Evolutionary conservation across 2,888 invertebrate species (phyloP), one percentile per base, ranked within the genome.

Genomic region (Brachylomia viminalis): DNA sequence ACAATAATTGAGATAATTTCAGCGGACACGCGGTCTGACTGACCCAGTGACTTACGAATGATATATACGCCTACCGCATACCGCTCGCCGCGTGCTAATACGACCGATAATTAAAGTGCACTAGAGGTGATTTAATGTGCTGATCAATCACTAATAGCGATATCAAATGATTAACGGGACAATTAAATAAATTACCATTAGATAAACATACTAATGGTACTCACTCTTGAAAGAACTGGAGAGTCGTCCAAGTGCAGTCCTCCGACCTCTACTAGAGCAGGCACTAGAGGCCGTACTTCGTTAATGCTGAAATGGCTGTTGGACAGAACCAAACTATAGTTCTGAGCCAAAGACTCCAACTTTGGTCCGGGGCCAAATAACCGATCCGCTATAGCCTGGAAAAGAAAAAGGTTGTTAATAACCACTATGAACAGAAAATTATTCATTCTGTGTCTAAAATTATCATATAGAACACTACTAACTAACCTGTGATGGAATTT

Each of bases 251-350:
- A 91, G 88, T 97, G 97, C 62, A 97, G 86, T 11, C 97, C 97
- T 38, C 97, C 97, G 15, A 97, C 96, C 93, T 97, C 97, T 20
- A 97, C 93, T 58, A 97, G 86, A 73, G 96, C 94, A 1, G 97
- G 97, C 2, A 97, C 96, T 38, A 96, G 84, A 0, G 97, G 97
- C n/a, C 97, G 93, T 17, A 97, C 96, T 89, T 96, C 95, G 83
- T 97, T 97, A 71, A 97, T 95, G 84, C 97, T 97, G 84, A 96
- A 97, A 89, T 97, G 97, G 75, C 97, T 97, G 85, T 97, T 97
- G 0, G 96, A 96, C 47, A 97, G 86, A 61, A 97, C 93, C 65
- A 97, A 88, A 87, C 97, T 97, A 84, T 96, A 96, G 86, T 97
- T 97, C 75, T 92, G 93, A 2, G 97, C 95, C 75, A 97, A 88